Conservation (phyloP, 1,140 invertebrate species). For the Meloidogyne chitwoodi region DNA sequence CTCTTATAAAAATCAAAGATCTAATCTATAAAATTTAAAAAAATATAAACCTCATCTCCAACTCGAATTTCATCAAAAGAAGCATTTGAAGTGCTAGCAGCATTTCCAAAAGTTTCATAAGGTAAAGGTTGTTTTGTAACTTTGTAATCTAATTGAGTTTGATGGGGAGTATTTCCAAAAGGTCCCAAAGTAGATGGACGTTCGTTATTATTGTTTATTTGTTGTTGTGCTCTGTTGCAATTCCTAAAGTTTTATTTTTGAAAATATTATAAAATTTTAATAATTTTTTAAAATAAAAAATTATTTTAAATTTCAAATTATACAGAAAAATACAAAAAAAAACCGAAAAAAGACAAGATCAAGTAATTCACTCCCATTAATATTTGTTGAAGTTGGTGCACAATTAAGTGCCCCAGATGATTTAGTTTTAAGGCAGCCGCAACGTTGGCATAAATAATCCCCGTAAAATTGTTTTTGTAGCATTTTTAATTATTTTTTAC, state of each 20-base stretch:
- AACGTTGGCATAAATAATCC: slow-evolving; percentile 2
- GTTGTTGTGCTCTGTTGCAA: background rate
- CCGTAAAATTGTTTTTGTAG: background rate
- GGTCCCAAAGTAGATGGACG: background rate
- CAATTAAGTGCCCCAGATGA: background rate
- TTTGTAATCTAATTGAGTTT: too few relatives aligned
- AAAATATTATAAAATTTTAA: background rate
- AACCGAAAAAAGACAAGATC: slow-evolving; percentile 16
- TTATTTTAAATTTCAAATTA: background rate
- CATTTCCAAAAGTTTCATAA: background rate
- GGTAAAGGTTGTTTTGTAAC: background rate
- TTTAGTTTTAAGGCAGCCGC: slow-evolving; percentile 10
- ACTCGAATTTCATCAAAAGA: background rate
- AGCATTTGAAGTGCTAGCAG: background rate
- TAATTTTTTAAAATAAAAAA: background rate
- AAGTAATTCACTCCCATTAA: slow-evolving; percentile 17
- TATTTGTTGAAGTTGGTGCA: background rate
- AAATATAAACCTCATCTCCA: background rate
- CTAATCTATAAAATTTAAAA: background rate
- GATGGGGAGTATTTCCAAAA: background rate
- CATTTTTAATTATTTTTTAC: background rate
- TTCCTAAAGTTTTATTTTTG: background rate
- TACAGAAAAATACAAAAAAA: too few relatives aligned
- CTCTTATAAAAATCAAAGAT: too few relatives aligned
- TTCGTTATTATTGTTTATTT: background rate